Evolutionary conservation across 2,113 vertebrate genomes (phyloP).

Genomic region (Xiphophorus maculatus): DNA sequence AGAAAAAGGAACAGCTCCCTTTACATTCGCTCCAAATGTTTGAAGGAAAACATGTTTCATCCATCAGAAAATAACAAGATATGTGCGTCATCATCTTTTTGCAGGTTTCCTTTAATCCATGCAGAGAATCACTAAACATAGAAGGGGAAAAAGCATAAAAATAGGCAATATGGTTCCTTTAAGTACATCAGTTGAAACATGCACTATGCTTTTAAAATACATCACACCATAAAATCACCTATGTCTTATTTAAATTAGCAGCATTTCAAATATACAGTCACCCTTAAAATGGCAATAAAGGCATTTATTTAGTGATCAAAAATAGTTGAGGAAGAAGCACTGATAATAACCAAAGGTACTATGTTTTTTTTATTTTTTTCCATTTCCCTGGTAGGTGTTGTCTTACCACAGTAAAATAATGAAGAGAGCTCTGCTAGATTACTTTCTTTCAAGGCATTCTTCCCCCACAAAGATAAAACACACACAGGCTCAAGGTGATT

Average conservation of each 20-base stretch:
- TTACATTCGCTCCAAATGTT: slow-evolving; percentile 22
- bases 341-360: slow-evolving; percentile 14
- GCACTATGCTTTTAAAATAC: not conserved
- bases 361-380: slow-evolving; percentile 42
- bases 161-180: not conserved
- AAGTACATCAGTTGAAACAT: not conserved
- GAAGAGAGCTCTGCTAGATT: slow-evolving; percentile 50
- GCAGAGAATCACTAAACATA: slow-evolving; percentile 34
- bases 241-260: not conserved
- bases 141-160: slow-evolving; percentile 3
- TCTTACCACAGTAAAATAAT: slow-evolving; percentile 49
- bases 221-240: not conserved
- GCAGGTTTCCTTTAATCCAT: slow-evolving; percentile 39
- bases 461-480: slow-evolving; percentile 59
- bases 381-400: slow-evolving; percentile 46
- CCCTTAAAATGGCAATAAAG: not conserved
- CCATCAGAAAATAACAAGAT: slow-evolving; percentile 30
- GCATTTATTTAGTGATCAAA: not conserved
- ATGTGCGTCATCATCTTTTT: slow-evolving; percentile 27
- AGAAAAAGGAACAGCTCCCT: not conserved
- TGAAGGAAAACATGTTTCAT: slow-evolving; percentile 26
- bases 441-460: slow-evolving; percentile 57
- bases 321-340: not conserved
- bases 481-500: slow-evolving; percentile 39
- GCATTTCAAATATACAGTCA: not conserved